Evolutionary conservation across 2,113 vertebrate genomes (phyloP).

Genomic region (Macquaria australasica): DNA sequence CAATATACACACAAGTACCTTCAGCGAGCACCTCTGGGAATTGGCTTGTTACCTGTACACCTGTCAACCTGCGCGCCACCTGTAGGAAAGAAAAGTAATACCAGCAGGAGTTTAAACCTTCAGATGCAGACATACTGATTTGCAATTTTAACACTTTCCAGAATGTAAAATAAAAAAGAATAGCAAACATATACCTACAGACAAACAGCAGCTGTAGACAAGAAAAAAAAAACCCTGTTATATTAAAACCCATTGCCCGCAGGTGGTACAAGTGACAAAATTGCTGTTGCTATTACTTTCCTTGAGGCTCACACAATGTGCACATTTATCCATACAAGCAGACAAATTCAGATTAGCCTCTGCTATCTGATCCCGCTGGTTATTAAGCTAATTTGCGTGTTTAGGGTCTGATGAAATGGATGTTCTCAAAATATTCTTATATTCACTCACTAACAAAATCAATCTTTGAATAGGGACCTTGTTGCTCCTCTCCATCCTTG

Average conservation of each 20-base stretch:
- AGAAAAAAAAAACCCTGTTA: neutral
- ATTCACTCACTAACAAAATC: neutral
- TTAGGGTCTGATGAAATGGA: neutral
- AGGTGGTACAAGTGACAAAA: neutral
- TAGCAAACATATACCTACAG: neutral
- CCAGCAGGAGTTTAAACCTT: neutral
- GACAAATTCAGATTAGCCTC: neutral
- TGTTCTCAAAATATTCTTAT: neutral
- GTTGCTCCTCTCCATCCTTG: neutral
- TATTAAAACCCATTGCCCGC: conserved; percentile 1
- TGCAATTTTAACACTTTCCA: too few relatives aligned
- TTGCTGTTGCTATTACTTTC: neutral
- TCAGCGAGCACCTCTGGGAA: neutral
- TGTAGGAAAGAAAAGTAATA: neutral
- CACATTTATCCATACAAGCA: neutral
- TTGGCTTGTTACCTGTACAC: conserved; percentile 6
- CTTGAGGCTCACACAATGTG: neutral
- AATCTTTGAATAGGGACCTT: neutral
- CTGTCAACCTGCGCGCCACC: neutral
- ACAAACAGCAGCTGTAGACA: neutral
- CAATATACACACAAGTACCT: neutral
- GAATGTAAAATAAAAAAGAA: neutral
- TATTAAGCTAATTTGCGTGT: neutral
- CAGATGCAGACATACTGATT: neutral
- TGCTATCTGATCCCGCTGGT: conserved; percentile 2